phyloP scores from a whole-genome alignment of 2,797 vertebrate species.

The Threskiornis aethiopicus region DNA sequence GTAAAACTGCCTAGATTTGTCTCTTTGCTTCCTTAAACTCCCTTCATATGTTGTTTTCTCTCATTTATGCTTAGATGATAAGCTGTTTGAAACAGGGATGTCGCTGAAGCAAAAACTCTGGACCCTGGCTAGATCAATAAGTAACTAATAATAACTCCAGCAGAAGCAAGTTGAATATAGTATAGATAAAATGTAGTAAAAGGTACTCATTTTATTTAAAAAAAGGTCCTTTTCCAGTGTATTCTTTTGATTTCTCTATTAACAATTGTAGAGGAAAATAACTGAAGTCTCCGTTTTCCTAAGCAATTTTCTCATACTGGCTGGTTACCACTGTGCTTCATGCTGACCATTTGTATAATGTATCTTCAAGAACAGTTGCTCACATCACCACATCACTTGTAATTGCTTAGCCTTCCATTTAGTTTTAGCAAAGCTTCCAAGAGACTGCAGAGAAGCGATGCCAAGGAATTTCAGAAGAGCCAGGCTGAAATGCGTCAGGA shows the following conservation, averaged over 20 bases:
- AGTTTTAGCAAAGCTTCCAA: neutral
- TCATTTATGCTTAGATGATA: neutral
- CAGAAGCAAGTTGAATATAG: neutral
- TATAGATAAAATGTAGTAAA: neutral
- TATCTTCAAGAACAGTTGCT: neutral
- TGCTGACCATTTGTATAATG: neutral
- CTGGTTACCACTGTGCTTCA: neutral
- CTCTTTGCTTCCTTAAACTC: neutral
- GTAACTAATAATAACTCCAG: neutral
- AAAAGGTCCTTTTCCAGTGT: neutral
- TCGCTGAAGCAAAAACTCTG: neutral
- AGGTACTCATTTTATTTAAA: neutral
- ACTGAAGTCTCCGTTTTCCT: neutral
- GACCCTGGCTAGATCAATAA: neutral
- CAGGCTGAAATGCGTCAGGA: neutral
- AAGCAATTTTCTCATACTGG: neutral
- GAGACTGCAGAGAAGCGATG: neutral
- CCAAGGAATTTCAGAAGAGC: slow-evolving; percentile 14
- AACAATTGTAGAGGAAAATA: neutral
- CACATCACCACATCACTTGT: neutral
- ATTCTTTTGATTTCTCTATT: neutral
- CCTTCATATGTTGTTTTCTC: neutral
- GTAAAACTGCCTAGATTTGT: neutral
- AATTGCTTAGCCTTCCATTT: slow-evolving; percentile 4
- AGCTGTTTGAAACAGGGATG: neutral